A percentile compares a stretch with the other conserved stretches of the same genome.
Conservation (phyloP, 53 echinoderm and acorn worm genomes). For the Echinometra lucunter region DNA sequence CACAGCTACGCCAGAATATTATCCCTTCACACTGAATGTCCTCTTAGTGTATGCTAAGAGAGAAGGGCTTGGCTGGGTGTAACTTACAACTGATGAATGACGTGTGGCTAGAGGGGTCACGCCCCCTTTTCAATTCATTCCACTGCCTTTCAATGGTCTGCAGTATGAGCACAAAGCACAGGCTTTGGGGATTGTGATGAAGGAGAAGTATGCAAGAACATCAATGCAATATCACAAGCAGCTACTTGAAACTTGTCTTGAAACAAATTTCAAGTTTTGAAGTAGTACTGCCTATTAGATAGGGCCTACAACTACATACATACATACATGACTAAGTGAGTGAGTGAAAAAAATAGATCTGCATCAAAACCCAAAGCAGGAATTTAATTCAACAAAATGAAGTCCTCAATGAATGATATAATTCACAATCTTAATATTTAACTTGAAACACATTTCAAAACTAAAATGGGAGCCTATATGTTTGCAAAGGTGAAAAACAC, state of each 20-base stretch:
- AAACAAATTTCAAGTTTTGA: neutral
- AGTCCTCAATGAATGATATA: no score
- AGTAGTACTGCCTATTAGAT: neutral
- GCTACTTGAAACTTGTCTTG: no score
- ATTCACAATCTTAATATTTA: no score
- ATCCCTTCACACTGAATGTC: slow-evolving; percentile 27
- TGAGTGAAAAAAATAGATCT: no score
- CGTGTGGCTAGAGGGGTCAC: slow-evolving; percentile 42
- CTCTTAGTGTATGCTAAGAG: neutral
- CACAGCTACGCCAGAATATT: neutral
- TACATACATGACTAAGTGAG: no score
- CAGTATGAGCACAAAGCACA: slow-evolving; percentile 9
- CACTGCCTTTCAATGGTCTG: slow-evolving; percentile 12
- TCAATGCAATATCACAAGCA: neutral
- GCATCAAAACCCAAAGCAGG: no score
- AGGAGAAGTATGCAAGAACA: neutral
- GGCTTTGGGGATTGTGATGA: neutral
- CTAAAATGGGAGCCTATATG: no score
- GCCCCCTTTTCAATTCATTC: slow-evolving; percentile 55
- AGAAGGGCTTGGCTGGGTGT: slow-evolving; percentile 63
- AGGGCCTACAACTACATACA: no score
- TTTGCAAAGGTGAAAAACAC: no score
- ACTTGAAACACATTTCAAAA: no score
- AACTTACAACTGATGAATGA: slow-evolving; percentile 55
- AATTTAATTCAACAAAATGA: no score